Conservation (phyloP, 1,140 invertebrate species). For the Gonioctena quinquepunctata region DNA sequence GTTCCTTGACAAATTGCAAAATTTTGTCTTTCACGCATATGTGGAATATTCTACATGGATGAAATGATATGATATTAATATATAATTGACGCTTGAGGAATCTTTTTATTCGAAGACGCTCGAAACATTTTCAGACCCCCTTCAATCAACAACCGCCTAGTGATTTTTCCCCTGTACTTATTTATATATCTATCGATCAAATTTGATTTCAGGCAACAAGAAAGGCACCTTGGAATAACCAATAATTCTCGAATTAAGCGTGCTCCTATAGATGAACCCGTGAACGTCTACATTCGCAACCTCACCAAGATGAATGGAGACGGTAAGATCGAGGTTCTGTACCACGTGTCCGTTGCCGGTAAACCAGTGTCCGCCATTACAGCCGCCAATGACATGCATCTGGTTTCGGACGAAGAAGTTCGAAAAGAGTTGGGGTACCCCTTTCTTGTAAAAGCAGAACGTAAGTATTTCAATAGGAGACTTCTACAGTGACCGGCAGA, state of each 20-base stretch:
- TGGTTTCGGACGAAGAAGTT: slow-evolving; percentile 75
- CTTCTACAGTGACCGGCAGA: too few species aligned
- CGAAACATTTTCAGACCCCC: too few species aligned
- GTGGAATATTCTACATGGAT: too few species aligned
- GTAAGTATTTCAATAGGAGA: too few species aligned
- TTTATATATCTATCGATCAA: too few species aligned
- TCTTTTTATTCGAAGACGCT: background rate
- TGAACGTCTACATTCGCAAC: slow-evolving; percentile 58
- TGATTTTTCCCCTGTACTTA: too few species aligned
- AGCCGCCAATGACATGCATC: slow-evolving; percentile 77
- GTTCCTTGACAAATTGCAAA: too few species aligned
- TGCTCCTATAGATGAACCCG: slow-evolving; percentile 45
- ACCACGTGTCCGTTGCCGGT: slow-evolving; percentile 76
- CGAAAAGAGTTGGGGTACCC: slow-evolving; percentile 70
- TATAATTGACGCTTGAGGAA: background rate
- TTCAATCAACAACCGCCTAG: too few species aligned
- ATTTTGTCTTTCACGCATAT: too few species aligned
- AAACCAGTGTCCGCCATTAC: slow-evolving; percentile 75
- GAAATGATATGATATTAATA: background rate
- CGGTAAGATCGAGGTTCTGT: slow-evolving; percentile 64
- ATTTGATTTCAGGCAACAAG: slow-evolving; percentile 66
- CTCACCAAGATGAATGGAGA: slow-evolving; percentile 53
- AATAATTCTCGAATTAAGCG: slow-evolving; percentile 36
- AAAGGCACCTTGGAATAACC: slow-evolving; percentile 67
- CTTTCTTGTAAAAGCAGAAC: slow-evolving; percentile 81